Conservation (phyloP, 2,797 vertebrate genomes). For the Muraenolepis orangiensis region DNA sequence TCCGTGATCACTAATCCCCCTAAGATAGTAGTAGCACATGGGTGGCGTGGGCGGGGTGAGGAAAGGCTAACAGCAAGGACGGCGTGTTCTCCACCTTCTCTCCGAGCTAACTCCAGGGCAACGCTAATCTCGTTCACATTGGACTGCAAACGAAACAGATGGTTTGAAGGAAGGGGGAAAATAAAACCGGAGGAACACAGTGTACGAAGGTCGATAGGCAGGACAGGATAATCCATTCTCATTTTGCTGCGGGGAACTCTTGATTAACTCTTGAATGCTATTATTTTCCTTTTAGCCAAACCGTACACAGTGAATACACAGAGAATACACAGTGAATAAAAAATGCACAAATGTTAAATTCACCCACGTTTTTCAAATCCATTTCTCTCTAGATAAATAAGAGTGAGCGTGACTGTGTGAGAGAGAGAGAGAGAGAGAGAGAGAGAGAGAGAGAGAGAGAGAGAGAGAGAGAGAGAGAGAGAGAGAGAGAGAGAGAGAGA, state of each 20-base stretch:
- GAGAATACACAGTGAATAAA: too few species aligned
- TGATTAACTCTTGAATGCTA: conserved; percentile 39
- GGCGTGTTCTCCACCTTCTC: conserved; percentile 33
- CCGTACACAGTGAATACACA: not conserved
- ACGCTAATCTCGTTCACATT: conserved; percentile 46
- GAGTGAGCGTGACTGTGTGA: not conserved
- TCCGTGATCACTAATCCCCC: conserved; percentile 50
- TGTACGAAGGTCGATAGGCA: conserved; percentile 53
- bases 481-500: not conserved
- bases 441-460: too few species aligned
- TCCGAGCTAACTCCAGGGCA: conserved; percentile 44
- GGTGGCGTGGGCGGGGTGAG: conserved; percentile 19
- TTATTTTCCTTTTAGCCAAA: conserved; percentile 12
- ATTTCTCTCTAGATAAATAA: not conserved
- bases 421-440: not conserved
- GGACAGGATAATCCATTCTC: conserved; percentile 49
- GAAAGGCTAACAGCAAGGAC: not conserved
- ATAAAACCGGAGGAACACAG: conserved; percentile 37
- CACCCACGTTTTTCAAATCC: not conserved
- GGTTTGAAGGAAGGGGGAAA: conserved; percentile 27
- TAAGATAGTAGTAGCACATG: conserved; percentile 28
- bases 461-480: not conserved
- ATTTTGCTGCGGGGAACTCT: conserved; percentile 35
- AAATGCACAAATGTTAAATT: not conserved
- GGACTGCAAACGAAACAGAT: conserved; percentile 45